A percentile compares a stretch with the other conserved stretches of the same genome.
phyloP scores from a whole-genome alignment of 1,140 invertebrate genomes.

The Fopius arisanus region DNA sequence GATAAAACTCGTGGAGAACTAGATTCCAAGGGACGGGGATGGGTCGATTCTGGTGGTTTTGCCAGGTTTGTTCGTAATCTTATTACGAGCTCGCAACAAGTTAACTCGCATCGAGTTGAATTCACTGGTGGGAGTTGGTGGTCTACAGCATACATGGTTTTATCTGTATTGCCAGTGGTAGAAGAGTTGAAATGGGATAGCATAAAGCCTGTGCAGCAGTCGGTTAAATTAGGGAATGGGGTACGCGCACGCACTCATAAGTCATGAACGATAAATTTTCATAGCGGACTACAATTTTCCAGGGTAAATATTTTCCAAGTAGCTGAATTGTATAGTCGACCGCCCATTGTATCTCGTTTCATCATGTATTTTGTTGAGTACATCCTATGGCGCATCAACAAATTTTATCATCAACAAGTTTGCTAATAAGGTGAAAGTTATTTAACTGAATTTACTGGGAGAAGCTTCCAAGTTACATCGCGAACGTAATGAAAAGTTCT shows the following conservation, averaged over 20 bases:
- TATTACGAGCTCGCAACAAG: slow-evolving; percentile 38
- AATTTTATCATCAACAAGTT: neutral
- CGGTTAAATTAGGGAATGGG: slow-evolving; percentile 10
- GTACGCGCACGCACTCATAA: neutral
- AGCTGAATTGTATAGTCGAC: neutral
- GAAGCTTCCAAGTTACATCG: neutral
- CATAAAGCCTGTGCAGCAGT: neutral
- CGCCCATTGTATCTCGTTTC: neutral
- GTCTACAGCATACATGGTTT: neutral
- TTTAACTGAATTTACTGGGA: neutral
- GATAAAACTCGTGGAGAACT: neutral
- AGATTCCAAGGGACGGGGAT: neutral
- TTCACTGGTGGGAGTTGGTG: neutral
- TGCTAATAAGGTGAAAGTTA: slow-evolving; percentile 15
- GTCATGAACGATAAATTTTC: slow-evolving; percentile 27
- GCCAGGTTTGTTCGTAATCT: slow-evolving; percentile 37
- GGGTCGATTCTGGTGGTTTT: slow-evolving; percentile 30
- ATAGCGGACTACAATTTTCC: slow-evolving; percentile 26
- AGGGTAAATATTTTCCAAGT: slow-evolving; percentile 24
- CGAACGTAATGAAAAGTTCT: neutral
- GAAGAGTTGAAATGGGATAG: neutral
- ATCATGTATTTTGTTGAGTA: neutral
- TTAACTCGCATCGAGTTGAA: slow-evolving; percentile 36
- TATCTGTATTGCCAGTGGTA: neutral
- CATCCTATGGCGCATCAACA: neutral